A percentile compares a stretch with the other conserved stretches of the same genome.
Evolutionary conservation across 2,113 vertebrate genomes (phyloP).

Genomic region (Ceuthmochares aereus): DNA sequence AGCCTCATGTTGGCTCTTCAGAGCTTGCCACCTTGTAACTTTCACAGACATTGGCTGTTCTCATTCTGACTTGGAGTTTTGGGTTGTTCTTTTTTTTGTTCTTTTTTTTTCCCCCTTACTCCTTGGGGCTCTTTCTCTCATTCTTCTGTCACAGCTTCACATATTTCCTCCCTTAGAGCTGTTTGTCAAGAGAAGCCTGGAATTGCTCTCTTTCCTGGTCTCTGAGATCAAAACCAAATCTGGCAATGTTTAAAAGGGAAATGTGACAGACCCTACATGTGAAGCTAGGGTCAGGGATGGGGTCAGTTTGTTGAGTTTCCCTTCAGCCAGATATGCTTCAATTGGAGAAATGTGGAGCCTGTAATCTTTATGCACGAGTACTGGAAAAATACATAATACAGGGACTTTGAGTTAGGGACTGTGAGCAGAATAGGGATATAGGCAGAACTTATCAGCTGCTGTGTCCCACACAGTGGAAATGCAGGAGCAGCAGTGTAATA

Average conservation of each 20-base stretch:
- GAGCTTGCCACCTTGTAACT: background rate
- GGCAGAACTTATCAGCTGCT: background rate
- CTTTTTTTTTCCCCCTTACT: background rate
- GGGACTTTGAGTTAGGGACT: background rate
- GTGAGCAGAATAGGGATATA: background rate
- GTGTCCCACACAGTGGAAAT: background rate
- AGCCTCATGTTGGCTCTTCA: background rate
- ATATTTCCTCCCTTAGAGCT: conserved; percentile 11
- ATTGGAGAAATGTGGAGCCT: background rate
- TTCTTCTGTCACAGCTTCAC: conserved; percentile 2
- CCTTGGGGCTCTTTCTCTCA: background rate
- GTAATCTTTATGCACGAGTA: background rate
- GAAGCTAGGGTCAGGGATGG: background rate
- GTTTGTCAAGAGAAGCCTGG: conserved; percentile 37
- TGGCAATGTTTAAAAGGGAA: conserved; percentile 32
- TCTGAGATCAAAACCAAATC: conserved; percentile 23
- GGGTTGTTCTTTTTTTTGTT: background rate
- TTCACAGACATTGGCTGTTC: background rate
- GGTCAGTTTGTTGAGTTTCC: conserved; percentile 36
- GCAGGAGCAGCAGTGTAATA: background rate
- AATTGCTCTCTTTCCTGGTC: background rate
- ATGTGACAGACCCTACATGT: conserved; percentile 48
- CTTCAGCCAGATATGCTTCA: conserved; percentile 31
- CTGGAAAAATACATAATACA: background rate
- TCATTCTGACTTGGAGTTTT: background rate